Conservation (phyloP, 2,888 invertebrate species). For the Lapara coniferarum region DNA sequence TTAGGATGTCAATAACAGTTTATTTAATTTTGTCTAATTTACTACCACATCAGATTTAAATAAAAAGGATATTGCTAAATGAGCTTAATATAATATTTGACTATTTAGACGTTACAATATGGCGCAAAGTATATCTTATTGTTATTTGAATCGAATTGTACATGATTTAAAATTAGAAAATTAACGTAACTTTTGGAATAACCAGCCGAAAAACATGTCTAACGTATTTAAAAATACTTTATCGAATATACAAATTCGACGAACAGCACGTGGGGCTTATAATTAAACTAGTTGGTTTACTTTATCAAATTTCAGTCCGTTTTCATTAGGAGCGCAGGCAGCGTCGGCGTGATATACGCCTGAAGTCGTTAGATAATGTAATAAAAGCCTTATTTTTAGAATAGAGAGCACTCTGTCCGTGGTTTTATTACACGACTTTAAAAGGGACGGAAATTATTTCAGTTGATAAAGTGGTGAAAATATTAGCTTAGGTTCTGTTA, state of each 20-base stretch:
- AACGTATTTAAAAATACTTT: not conserved
- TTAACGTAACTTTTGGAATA: not conserved
- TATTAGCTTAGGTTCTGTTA: constrained; percentile 17
- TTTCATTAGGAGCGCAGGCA: constrained; percentile 26
- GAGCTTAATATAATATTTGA: too few species aligned
- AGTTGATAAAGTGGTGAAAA: constrained; percentile 13
- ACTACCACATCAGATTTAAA: too few species aligned
- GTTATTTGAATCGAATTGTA: too few species aligned
- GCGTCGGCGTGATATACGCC: constrained; percentile 22
- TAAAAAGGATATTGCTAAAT: too few species aligned
- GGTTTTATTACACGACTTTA: constrained; percentile 20
- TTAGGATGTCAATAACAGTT: too few species aligned
- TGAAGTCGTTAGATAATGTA: constrained; percentile 23
- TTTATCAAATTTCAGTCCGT: constrained; percentile 28
- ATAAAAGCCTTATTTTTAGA: constrained; percentile 24
- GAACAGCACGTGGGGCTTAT: constrained; percentile 8
- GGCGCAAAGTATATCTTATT: too few species aligned
- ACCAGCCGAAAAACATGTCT: not conserved
- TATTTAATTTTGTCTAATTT: too few species aligned
- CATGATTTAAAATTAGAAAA: not conserved
- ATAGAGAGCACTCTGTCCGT: constrained; percentile 12
- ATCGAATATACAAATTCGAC: constrained; percentile 4
- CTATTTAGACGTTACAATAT: too few species aligned
- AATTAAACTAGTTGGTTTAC: constrained; percentile 28
- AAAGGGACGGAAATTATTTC: constrained; percentile 14